These are phyloP conservation scores for Perca schrenkii DNA, from an alignment of 2,113 vertebrate genomes.

Conservation along the genomic window DNA sequence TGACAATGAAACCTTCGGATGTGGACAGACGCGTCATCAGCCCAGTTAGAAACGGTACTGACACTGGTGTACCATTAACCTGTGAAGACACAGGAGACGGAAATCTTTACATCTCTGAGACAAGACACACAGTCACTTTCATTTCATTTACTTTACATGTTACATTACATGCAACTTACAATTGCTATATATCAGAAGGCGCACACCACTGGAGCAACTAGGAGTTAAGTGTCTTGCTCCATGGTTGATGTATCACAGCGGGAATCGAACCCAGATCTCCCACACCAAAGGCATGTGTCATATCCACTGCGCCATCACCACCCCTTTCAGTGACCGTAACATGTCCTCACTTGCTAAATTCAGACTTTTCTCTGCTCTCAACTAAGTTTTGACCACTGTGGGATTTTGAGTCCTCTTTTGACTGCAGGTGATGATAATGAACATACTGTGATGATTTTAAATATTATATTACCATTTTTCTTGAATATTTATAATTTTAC, in stretches of 20 bases:
- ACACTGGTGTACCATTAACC: conserved; percentile 96
- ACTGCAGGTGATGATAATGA: not conserved
- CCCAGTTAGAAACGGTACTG: conserved; percentile 93
- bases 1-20: conserved; percentile 95
- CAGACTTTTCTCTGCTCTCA: not conserved
- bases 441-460: too few relatives aligned
- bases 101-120: not conserved
- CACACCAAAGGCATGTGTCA: too few relatives aligned
- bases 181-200: too few relatives aligned
- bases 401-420: not conserved
- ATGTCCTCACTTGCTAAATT: not conserved
- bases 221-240: too few relatives aligned
- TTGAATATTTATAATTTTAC: too few relatives aligned
- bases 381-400: not conserved
- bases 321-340: not conserved
- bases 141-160: not conserved
- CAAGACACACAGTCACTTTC: not conserved
- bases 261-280: too few relatives aligned
- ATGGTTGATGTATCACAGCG: too few relatives aligned
- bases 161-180: too few relatives aligned
- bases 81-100: conserved; percentile 58
- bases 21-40: conserved; percentile 95
- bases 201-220: too few relatives aligned
- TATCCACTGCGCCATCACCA: too few relatives aligned
- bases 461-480: too few relatives aligned